Base-by-base conservation (phyloP, 2,797 vertebrate species). In the Heterohyrax brucei region DNA sequence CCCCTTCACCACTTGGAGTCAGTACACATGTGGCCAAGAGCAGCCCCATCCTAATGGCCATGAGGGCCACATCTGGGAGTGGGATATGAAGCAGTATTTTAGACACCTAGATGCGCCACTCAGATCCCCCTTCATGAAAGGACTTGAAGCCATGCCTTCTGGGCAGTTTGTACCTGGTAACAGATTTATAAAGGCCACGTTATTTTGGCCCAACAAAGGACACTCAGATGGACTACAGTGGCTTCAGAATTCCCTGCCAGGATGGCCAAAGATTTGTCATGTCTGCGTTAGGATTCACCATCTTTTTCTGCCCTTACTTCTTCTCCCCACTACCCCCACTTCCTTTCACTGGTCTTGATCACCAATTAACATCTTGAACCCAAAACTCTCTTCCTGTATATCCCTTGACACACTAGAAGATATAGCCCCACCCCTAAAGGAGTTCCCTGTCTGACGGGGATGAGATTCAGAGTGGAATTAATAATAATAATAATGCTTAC, bases 141-240 rank as follows among this genome's bases (percentile, higher is more conserved):
- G 13, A 24, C 10, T 28, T 7, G 28, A 78, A 0, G 2, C 0
- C 3, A 4, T 30, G 33, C 4, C 7, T 88, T 44, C 28, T 1
- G 19, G 39, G 50, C 13, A 62, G 22, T 64, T 77, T 87, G 70
- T 59, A 50, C 9, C 48, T 2, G 1, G 48, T 50, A 80, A 61
- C 33, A 73, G 44, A 7, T 1, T 12, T 28, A 16, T 14, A 39
- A 85, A 79, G 3, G 5, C 53, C 76, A 64, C 7, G 22, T 12
- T 18, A 18, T 61, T 64, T 72, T 39, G n/a, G 7, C 75, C 44
- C 12, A 19, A 61, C 10, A 19, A 10, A 73, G n/a, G 21, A 19
- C n/a, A 30, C 14, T 22, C 16, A 21, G 18, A 24, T 24, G 48
- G 48, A 10, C 28, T 70, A 5, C 13, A 46, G 21, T 9, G 26